Evolutionary conservation across 2,888 invertebrate species (phyloP).

Genomic region (Rutpela maculata): DNA sequence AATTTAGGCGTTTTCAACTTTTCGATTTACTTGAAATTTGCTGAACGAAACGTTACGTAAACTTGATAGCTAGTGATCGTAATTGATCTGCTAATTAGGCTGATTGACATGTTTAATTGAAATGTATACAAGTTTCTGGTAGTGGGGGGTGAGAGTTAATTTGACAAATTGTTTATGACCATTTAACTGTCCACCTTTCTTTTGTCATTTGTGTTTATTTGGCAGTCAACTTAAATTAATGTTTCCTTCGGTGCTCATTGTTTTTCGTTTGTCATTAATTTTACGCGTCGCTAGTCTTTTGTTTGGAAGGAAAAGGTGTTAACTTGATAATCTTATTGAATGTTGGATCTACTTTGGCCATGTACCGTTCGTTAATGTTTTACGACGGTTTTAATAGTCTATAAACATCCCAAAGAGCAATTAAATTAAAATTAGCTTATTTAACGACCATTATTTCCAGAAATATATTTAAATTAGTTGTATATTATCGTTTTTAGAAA

Average conservation of each 20-base stretch:
- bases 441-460: conserved; percentile 42
- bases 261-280: conserved; percentile 49
- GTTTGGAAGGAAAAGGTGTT: conserved; percentile 50
- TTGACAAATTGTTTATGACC: conserved; percentile 66
- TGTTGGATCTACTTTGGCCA: conserved; percentile 16
- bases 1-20: conserved; percentile 36
- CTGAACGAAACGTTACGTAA: conserved; percentile 13
- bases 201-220: conserved; percentile 34
- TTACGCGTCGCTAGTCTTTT: conserved; percentile 52
- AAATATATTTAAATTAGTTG: conserved; percentile 22
- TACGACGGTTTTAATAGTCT: conserved; percentile 50
- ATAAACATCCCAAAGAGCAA: conserved; percentile 46
- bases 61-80: conserved; percentile 10
- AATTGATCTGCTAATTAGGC: conserved; percentile 61
- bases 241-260: conserved; percentile 23
- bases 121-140: conserved; percentile 66
- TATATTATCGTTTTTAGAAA: conserved; percentile 34
- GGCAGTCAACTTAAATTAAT: conserved; percentile 37
- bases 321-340: conserved; percentile 34
- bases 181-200: conserved; percentile 54
- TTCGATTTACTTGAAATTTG: conserved; percentile 8
- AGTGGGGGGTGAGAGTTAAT: conserved; percentile 66
- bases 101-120: conserved; percentile 70
- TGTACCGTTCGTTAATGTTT: conserved; percentile 45
- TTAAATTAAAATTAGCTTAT: conserved; percentile 52